phyloP scores from a whole-genome alignment of 2,797 vertebrate genomes.

The Gorsachius magnificus region DNA sequence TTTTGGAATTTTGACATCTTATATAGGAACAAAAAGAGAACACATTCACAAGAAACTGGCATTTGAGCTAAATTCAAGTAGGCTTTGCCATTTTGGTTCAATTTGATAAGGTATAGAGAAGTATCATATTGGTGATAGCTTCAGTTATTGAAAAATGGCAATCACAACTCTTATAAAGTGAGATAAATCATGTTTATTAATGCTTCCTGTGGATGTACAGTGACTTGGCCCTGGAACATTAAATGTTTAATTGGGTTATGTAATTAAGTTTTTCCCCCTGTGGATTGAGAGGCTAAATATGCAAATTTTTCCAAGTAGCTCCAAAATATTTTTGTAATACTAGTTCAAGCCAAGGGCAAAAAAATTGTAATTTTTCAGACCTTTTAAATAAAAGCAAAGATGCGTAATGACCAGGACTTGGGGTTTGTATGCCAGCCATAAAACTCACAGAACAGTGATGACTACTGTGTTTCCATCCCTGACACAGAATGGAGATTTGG shows the following conservation, averaged over 20 bases:
- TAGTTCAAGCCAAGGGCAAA: not conserved
- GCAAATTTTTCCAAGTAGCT: not conserved
- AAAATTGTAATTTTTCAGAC: not conserved
- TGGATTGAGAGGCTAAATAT: not conserved
- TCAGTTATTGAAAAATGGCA: conserved; percentile 9
- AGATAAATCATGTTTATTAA: not conserved
- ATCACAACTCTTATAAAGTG: not conserved
- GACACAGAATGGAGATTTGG: not conserved
- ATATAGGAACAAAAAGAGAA: not conserved
- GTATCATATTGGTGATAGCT: not conserved
- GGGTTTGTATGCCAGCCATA: not conserved
- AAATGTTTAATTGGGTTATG: not conserved
- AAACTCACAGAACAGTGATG: not conserved
- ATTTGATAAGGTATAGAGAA: not conserved
- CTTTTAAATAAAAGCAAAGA: not conserved
- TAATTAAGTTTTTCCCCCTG: not conserved
- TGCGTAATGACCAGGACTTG: not conserved
- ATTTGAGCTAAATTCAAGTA: not conserved
- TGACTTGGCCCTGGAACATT: not conserved
- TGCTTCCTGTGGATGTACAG: not conserved
- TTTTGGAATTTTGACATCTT: not conserved
- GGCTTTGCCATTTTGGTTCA: not conserved
- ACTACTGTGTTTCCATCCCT: not conserved
- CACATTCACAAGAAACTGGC: not conserved
- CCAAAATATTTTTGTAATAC: not conserved